Percentiles rank a stretch among this genome's conserved stretches.
phyloP scores from a whole-genome alignment of 1,140 invertebrate species.

The Rhizoglyphus robini region DNA sequence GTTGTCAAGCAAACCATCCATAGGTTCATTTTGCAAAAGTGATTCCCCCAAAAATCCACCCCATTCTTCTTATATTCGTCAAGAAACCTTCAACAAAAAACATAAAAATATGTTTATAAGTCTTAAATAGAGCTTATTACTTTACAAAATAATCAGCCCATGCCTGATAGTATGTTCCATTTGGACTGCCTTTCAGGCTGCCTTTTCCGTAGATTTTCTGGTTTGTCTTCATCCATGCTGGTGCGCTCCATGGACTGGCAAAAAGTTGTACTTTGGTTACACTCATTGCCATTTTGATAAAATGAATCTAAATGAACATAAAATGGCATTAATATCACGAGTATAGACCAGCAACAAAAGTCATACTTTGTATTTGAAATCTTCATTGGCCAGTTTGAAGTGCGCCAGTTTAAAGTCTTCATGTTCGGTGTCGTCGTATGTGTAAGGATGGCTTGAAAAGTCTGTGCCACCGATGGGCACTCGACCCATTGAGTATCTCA shows the following conservation, averaged over 20 bases:
- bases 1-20: slow-evolving; percentile 36
- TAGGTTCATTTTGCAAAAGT: slow-evolving; percentile 47
- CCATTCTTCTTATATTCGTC: slow-evolving; percentile 42
- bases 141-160: no score
- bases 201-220: slow-evolving; percentile 62
- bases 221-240: no score
- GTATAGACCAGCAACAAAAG: not conserved
- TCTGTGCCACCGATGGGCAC: slow-evolving; percentile 66
- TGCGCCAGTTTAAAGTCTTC: slow-evolving; percentile 48
- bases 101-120: slow-evolving; percentile 62
- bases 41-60: slow-evolving; percentile 47
- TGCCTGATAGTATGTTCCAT: no score
- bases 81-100: slow-evolving; percentile 60
- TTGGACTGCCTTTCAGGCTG: slow-evolving; percentile 43
- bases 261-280: slow-evolving; percentile 42
- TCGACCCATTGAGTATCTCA: no score
- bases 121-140: slow-evolving; percentile 42
- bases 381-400: no score
- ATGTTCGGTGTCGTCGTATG: no score
- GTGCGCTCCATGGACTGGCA: no score
- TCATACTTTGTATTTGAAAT: slow-evolving; percentile 44
- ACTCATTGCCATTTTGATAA: slow-evolving; percentile 43
- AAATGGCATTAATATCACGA: not conserved
- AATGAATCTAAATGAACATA: slow-evolving; percentile 44
- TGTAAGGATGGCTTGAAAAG: slow-evolving; percentile 53